Conservation (phyloP, 37 sponge, comb jelly and placozoan genomes). For the Oscarella lobularis region DNA sequence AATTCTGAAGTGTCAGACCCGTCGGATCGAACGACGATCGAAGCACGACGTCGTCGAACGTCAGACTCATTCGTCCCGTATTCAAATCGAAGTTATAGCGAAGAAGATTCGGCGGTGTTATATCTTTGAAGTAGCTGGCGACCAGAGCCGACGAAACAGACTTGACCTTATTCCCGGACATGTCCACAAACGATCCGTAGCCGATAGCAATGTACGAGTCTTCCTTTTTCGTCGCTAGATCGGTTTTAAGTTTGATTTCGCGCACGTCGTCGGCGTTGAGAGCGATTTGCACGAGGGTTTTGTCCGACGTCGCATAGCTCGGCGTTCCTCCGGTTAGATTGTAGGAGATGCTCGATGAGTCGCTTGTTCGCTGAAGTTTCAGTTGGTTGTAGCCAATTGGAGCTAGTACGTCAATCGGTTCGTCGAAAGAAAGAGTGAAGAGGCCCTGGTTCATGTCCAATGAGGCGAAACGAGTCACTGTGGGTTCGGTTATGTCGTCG, state of each 20-base stretch:
- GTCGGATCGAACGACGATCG: slow-evolving; percentile 25
- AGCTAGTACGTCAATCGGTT: neutral
- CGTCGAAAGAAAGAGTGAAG: neutral
- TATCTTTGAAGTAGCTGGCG: slow-evolving; percentile 26
- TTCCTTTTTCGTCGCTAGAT: slow-evolving; percentile 24
- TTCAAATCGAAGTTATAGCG: slow-evolving; percentile 67
- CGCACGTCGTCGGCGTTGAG: slow-evolving; percentile 45
- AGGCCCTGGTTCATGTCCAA: slow-evolving; percentile 18
- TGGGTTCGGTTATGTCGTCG: slow-evolving; percentile 15
- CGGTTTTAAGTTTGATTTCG: slow-evolving; percentile 46
- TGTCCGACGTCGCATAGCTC: slow-evolving; percentile 14
- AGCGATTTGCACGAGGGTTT: slow-evolving; percentile 20
- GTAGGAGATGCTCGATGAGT: neutral
- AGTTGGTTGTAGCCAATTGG: neutral
- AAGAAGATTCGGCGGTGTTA: slow-evolving; percentile 42
- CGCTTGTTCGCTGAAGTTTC: neutral
- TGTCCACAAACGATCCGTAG: neutral
- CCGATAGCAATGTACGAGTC: slow-evolving; percentile 38
- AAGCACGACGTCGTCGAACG: slow-evolving; percentile 72
- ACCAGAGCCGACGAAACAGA: slow-evolving; percentile 1
- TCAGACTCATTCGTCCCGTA: slow-evolving; percentile 38
- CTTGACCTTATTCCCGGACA: neutral
- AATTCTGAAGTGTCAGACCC: slow-evolving; percentile 63
- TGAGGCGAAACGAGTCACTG: slow-evolving; percentile 21
- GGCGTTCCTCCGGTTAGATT: slow-evolving; percentile 14